Base-by-base conservation (phyloP, 1,140 invertebrate genomes). In the Nasonia longicornis region DNA sequence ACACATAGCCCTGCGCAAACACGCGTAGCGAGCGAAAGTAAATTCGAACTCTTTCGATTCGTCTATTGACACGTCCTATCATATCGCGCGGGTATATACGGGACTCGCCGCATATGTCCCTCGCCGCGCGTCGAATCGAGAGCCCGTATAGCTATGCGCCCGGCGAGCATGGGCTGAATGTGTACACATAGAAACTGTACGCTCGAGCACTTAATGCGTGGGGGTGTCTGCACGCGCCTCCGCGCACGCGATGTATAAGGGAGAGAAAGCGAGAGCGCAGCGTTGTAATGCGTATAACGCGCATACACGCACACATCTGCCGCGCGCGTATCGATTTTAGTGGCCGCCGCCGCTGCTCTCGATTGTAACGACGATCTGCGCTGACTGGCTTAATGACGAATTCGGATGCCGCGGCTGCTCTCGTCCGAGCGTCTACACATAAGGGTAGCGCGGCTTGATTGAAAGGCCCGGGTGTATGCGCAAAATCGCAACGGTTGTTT, bases 61-160 rank as follows among this genome's bases (percentile, higher is more conserved):
- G 7, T 67, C 11, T 70, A 45, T 78, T 70, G 42, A 78, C 76
- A 70, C 26, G 58, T 48, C 42, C 48, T 66, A 73, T 79, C 69
- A 29, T 70, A 64, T 70, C 70, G 38, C 16, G 22, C 12, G n/a
- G 0, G 52, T 26, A 29, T 6, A 11, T 58, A n/a, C 52, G 16
- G 52, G 20, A n/a, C 52, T n/a, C n/a, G n/a, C 11, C 3, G 48
- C 48, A 67, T 16, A 22, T 58, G 69, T 31, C 64, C 38, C 26
- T 64, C 10, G 26, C 38, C 10, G 26, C 38, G 31, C 64, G 29
- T 67, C n/a, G 75, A 35, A 20, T 48, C n/a, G 14, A 26, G 22
- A 42, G 8, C 76, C 64, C 76, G 66, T 29, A 69, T 69, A 26
- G 11, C n/a, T 16, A 16, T 3, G 45, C 45, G 2, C 52, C 26